Conservation (phyloP, 1,140 invertebrate genomes). For the Tribolium madens region DNA sequence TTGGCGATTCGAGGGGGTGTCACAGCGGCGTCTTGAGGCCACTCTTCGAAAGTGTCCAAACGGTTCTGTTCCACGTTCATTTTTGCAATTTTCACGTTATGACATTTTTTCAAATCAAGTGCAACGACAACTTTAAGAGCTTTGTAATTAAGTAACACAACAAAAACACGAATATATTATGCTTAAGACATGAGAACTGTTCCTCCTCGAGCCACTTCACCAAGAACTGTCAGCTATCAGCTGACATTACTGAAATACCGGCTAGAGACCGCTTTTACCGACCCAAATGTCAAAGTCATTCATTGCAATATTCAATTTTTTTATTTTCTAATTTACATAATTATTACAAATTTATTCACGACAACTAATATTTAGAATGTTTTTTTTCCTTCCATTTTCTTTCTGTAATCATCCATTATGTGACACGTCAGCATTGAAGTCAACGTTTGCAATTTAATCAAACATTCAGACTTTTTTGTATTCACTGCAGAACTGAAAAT, state of each 20-base stretch:
- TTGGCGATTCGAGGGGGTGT: conserved; percentile 77
- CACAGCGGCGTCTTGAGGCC: conserved; percentile 77
- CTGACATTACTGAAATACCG: conserved; percentile 27
- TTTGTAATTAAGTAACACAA: neutral
- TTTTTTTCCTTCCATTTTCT: neutral
- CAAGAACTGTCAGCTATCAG: conserved; percentile 11
- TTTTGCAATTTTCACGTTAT: conserved; percentile 35
- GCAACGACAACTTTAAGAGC: neutral
- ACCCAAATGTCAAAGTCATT: neutral
- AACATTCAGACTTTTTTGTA: conserved; percentile 11
- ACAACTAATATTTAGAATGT: neutral
- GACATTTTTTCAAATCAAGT: conserved; percentile 9
- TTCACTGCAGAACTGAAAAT: neutral
- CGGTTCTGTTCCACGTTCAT: conserved; percentile 80
- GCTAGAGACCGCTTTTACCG: neutral
- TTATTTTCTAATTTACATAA: neutral
- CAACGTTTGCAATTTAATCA: conserved; percentile 19
- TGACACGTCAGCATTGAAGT: conserved; percentile 3
- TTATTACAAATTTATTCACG: neutral
- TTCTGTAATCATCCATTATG: neutral
- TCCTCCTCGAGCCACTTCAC: neutral
- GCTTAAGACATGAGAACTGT: conserved; percentile 1
- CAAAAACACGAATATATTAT: neutral
- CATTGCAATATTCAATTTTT: neutral
- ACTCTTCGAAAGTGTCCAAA: conserved; percentile 76